Conservation (phyloP, 2,113 vertebrate species). For the Drymodes brunneopygia region DNA sequence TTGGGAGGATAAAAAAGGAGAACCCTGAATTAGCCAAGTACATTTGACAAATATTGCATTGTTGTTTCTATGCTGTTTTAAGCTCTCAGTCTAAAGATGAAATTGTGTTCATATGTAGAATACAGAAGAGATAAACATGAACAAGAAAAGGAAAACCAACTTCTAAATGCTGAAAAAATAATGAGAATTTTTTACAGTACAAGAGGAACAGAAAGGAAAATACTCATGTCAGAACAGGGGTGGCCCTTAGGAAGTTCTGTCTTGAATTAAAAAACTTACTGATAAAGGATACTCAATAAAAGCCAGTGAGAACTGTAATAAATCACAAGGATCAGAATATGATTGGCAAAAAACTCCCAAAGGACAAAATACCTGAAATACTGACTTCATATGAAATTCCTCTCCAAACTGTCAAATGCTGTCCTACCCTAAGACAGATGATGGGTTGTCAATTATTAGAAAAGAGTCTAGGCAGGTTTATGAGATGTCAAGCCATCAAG, state of each 20-base stretch:
- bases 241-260: not conserved
- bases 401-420: not conserved
- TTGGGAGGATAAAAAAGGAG: not conserved
- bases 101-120: not conserved
- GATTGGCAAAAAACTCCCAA: not conserved
- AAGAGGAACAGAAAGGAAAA: not conserved
- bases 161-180: not conserved
- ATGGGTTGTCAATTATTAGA: not conserved
- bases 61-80: not conserved
- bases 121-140: not conserved
- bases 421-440: not conserved
- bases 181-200: not conserved
- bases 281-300: not conserved
- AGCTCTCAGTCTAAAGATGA: not conserved
- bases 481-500: not conserved
- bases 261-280: not conserved
- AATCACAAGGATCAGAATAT: not conserved
- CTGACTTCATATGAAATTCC: not conserved
- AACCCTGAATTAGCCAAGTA: not conserved
- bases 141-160: not conserved
- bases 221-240: not conserved
- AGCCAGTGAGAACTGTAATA: not conserved
- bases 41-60: not conserved
- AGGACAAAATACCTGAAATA: not conserved
- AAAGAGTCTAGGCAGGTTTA: not conserved